phyloP scores from a whole-genome alignment of 2,888 invertebrate species.

The Anarsia innoxiella region DNA sequence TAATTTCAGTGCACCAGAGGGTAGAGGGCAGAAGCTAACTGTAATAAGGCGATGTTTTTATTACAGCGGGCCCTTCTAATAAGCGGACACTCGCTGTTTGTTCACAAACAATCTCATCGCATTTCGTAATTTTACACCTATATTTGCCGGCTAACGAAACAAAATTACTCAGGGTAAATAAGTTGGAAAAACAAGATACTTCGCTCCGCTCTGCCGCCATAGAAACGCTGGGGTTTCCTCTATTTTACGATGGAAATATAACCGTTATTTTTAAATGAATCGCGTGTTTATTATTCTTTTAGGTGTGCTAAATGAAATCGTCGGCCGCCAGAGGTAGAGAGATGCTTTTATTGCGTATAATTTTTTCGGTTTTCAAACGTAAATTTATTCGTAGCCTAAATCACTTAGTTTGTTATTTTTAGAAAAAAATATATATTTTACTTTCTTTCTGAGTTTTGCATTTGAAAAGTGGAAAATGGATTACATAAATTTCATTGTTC shows the following conservation, averaged over 20 bases:
- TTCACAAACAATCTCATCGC: constrained; percentile 61
- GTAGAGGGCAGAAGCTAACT: constrained; percentile 30
- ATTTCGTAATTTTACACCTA: constrained; percentile 61
- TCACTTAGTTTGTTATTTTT: neutral
- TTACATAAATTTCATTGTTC: too few relatives aligned
- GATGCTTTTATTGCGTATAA: neutral
- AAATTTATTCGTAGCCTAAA: too few relatives aligned
- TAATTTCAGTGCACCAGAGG: constrained; percentile 50
- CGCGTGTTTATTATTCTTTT: neutral
- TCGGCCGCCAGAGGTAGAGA: neutral
- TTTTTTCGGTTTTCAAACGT: neutral
- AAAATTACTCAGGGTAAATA: constrained; percentile 41
- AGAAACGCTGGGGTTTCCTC: neutral
- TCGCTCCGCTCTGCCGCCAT: constrained; percentile 5
- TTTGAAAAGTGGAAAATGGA: too few relatives aligned
- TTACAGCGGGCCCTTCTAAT: constrained; percentile 62
- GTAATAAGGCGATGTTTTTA: constrained; percentile 69
- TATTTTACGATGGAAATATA: neutral
- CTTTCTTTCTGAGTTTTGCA: too few relatives aligned
- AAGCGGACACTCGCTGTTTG: constrained; percentile 65
- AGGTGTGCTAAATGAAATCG: neutral
- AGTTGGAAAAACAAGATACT: constrained; percentile 32
- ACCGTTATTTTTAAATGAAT: neutral
- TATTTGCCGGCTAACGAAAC: constrained; percentile 41
- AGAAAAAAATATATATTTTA: neutral